Percentiles rank a stretch among this genome's conserved stretches.
phyloP scores from a whole-genome alignment of 2,888 invertebrate species.

The Steinernema scapterisci region DNA sequence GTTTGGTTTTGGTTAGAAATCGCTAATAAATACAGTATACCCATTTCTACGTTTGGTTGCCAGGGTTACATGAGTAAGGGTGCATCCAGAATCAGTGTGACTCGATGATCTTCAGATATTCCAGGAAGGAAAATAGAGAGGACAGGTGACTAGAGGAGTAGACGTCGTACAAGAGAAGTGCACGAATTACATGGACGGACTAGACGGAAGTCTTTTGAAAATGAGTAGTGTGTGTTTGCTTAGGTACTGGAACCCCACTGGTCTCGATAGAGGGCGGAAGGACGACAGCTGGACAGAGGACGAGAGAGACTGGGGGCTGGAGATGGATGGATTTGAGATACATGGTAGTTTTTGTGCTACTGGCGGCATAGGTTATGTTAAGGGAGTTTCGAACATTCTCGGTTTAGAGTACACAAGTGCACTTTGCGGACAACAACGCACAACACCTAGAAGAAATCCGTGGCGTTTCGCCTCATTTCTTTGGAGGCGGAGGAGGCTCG shows the following conservation, averaged over 20 bases:
- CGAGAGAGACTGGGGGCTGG: neutral
- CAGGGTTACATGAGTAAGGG: neutral
- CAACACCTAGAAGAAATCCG: neutral
- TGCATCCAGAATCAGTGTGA: no score
- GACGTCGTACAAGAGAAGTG: neutral
- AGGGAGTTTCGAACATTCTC: neutral
- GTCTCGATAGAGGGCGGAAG: constrained; percentile 18
- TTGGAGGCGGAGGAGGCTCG: constrained; percentile 50
- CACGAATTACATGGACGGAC: neutral
- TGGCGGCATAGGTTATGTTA: constrained; percentile 8
- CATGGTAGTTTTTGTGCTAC: constrained; percentile 22
- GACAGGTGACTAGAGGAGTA: neutral
- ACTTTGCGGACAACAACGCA: neutral
- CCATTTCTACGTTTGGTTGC: constrained; percentile 6
- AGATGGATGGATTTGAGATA: constrained; percentile 3
- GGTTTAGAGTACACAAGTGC: neutral
- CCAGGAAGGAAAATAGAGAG: neutral
- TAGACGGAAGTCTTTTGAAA: neutral
- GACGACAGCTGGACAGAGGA: neutral
- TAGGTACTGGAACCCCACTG: neutral
- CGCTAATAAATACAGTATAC: constrained; percentile 25
- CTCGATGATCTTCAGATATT: no score
- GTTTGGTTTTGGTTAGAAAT: neutral
- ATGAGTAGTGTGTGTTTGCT: neutral
- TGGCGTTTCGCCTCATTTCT: neutral